Base-by-base conservation (phyloP, 2,113 vertebrate species). In the Clarias macrocephalus region DNA sequence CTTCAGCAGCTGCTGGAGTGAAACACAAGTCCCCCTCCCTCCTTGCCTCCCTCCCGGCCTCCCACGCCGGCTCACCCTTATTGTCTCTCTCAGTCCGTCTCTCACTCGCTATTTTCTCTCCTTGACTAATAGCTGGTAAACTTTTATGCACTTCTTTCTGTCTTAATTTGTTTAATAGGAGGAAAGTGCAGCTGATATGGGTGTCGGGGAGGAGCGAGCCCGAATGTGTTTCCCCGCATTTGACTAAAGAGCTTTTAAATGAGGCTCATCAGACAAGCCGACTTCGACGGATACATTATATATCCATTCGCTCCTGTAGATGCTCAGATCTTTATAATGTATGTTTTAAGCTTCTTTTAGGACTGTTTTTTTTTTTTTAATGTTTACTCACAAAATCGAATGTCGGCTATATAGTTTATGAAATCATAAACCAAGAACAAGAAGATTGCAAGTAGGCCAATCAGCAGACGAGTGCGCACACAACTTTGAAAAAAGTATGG, bases 171-270 rank as follows among this genome's bases (percentile, higher is more conserved):
- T 48, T 48, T 80, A 80, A 70, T 70, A 25, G 48, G 76, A 57
- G 30, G 12, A 33, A 86, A 56, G 52, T 12, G 76, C n/a, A 54
- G 18, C 73, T 76, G 37, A 60, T 75, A 59, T 72, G 65, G 28
- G 87, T 42, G 90, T 85, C 85, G 86, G 83, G 85, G 48, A 80
- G 80, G 80, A 88, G 76, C 68, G 66, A 81, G 70, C 28, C 83
- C 85, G 82, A 89, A 89, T 87, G 87, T 77, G 76, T 88, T 87
- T 28, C 30, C n/a, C 81, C n/a, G 89, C 33, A 79, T 83, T 56
- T 82, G 73, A 84, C 85, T 87, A 33, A 33, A 33, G 76, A 82
- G 56, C 56, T 85, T 85, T 88, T 84, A 73, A 83, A 66, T 68
- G 62, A 76, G 72, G 62, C 79, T 88, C 9, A 60, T 82, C 81